Percentiles rank a stretch among this genome's conserved stretches.
phyloP scores from a whole-genome alignment of 2,888 invertebrate genomes.

The Drosophila neutralis region DNA sequence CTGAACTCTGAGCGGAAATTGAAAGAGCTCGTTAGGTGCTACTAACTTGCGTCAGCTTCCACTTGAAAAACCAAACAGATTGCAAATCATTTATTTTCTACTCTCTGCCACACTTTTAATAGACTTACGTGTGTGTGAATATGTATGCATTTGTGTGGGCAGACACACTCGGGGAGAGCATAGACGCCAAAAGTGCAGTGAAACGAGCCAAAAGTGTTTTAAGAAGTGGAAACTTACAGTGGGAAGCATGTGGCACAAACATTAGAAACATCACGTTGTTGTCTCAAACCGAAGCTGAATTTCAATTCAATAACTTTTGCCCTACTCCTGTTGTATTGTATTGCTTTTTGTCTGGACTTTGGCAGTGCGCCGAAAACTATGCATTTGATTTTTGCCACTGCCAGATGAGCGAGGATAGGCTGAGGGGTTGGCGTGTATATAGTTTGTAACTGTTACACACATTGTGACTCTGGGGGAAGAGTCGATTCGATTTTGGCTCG shows the following conservation, averaged over 20 bases:
- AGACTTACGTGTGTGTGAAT: neutral
- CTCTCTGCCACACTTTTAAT: neutral
- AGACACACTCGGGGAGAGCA: neutral
- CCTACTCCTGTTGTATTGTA: conserved; percentile 23
- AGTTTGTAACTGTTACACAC: conserved; percentile 29
- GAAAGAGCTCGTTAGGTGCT: conserved; percentile 1
- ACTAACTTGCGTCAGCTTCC: conserved; percentile 2
- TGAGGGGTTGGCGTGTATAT: neutral
- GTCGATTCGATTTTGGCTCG: conserved; percentile 62
- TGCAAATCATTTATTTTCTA: neutral
- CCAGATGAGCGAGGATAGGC: neutral
- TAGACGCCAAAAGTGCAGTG: conserved; percentile 15
- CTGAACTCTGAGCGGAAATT: conserved; percentile 1
- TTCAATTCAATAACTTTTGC: conserved; percentile 70
- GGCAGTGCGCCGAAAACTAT: conserved; percentile 42
- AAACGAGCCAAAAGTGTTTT: conserved; percentile 17
- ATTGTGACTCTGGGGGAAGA: conserved; percentile 10
- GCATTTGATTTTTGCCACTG: conserved; percentile 41
- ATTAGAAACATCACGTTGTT: conserved; percentile 49
- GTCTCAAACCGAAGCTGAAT: conserved; percentile 44
- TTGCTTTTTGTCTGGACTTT: conserved; percentile 28
- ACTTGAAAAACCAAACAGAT: neutral
- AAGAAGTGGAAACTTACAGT: conserved; percentile 24
- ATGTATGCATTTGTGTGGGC: neutral
- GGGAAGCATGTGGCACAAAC: conserved; percentile 32